Evolutionary conservation across 1,140 invertebrate genomes (phyloP).

Genomic region (Euwallacea similis): DNA sequence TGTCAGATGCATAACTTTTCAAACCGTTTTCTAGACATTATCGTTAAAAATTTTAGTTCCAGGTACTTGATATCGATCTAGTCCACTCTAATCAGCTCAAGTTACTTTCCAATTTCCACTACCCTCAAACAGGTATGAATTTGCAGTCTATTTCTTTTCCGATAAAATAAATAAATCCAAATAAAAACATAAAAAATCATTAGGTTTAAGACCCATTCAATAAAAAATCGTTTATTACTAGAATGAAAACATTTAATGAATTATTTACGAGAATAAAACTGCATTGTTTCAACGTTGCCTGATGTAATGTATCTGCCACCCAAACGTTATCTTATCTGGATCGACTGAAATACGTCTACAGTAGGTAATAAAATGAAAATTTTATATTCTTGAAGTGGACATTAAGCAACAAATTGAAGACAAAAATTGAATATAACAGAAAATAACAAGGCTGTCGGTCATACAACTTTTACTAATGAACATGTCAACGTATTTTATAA

Average conservation of each 20-base stretch:
- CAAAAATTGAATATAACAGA: slow-evolving; percentile 37
- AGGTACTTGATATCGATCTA: too few relatives aligned
- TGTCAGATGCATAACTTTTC: too few relatives aligned
- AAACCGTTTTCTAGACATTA: too few relatives aligned
- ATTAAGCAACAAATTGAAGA: slow-evolving; percentile 37
- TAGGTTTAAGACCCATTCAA: too few relatives aligned
- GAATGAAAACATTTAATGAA: slow-evolving; percentile 5
- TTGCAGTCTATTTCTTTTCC: too few relatives aligned
- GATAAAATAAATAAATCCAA: too few relatives aligned
- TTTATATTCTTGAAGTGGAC: slow-evolving; percentile 22
- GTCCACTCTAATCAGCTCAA: too few relatives aligned
- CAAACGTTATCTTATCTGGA: slow-evolving; percentile 14
- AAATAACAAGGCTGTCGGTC: slow-evolving; percentile 34
- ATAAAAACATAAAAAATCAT: too few relatives aligned
- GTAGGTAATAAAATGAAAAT: slow-evolving; percentile 36
- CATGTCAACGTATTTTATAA: slow-evolving; percentile 45
- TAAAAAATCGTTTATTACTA: not conserved
- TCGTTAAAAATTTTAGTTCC: too few relatives aligned
- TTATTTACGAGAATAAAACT: slow-evolving; percentile 1
- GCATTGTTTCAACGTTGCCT: slow-evolving; percentile 2
- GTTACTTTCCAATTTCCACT: too few relatives aligned
- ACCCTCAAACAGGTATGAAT: too few relatives aligned
- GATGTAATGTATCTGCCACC: slow-evolving; percentile 3
- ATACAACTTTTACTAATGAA: slow-evolving; percentile 41
- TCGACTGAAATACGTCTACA: slow-evolving; percentile 21